Percentiles rank a stretch among this genome's conserved stretches.
phyloP scores from a whole-genome alignment of 2,113 vertebrate genomes.

The Eulemur rufifrons region DNA sequence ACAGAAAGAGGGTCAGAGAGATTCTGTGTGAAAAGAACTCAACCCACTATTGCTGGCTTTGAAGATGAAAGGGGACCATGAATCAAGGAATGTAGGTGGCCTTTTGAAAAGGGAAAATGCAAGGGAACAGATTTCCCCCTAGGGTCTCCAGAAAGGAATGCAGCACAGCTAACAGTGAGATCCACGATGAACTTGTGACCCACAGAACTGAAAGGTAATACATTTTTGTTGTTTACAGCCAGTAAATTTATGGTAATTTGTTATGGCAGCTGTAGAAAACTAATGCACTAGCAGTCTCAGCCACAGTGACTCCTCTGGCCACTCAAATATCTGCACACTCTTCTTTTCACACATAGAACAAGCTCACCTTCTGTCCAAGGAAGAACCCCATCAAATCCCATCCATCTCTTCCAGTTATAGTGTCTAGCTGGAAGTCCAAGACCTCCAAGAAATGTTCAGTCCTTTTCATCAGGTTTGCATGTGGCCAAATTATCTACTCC shows the following conservation, averaged over 20 bases:
- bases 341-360: neutral
- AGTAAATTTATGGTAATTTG: neutral
- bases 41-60: neutral
- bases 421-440: neutral
- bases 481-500: neutral
- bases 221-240: neutral
- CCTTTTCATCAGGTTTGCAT: neutral
- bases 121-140: neutral
- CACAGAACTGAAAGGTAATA: neutral
- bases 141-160: neutral
- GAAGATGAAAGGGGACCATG: neutral
- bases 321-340: neutral
- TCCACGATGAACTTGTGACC: neutral
- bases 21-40: neutral
- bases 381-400: neutral
- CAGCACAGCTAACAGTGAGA: neutral
- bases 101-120: neutral
- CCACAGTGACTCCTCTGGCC: neutral
- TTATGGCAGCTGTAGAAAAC: neutral
- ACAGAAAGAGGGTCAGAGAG: neutral
- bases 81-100: neutral
- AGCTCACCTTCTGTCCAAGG: neutral
- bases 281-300: neutral
- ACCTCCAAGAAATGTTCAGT: neutral
- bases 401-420: neutral